Conservation (phyloP, 1,140 invertebrate species). For the Polyergus mexicanus region DNA sequence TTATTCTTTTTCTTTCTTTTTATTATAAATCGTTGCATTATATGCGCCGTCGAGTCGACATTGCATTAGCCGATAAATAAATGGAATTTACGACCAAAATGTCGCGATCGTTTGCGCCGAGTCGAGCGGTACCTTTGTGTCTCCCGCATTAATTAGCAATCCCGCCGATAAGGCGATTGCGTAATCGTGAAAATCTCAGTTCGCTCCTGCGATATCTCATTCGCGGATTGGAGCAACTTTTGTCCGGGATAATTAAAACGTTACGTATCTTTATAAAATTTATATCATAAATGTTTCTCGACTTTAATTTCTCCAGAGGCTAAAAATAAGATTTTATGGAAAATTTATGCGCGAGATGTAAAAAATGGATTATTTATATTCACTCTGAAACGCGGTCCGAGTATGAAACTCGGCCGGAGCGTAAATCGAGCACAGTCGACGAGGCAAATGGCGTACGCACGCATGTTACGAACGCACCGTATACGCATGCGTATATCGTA, state of each 20-base stretch:
- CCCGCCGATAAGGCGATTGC: background rate
- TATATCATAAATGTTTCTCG: background rate
- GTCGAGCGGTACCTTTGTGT: background rate
- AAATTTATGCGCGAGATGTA: background rate
- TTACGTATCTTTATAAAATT: background rate
- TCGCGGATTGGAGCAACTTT: slow-evolving; percentile 12
- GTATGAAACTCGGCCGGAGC: background rate
- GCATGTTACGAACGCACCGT: background rate
- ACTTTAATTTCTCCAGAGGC: background rate
- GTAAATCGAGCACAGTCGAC: slow-evolving; percentile 14
- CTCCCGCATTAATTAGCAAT: slow-evolving; percentile 42
- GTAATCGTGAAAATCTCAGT: slow-evolving; percentile 17
- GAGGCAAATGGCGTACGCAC: background rate
- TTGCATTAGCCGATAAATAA: background rate
- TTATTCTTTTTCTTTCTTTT: slow-evolving; percentile 15
- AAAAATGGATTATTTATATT: background rate
- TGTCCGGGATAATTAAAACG: slow-evolving; percentile 12
- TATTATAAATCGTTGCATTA: background rate
- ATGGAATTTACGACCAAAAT: slow-evolving; percentile 35
- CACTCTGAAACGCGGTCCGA: background rate
- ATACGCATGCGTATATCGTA: slow-evolving; percentile 20
- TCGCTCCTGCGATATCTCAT: background rate
- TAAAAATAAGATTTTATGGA: no score
- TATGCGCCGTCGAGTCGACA: background rate
- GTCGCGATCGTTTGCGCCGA: background rate